Evolutionary conservation across 2,113 vertebrate genomes (phyloP).

Genomic region (Oryzias curvinotus): DNA sequence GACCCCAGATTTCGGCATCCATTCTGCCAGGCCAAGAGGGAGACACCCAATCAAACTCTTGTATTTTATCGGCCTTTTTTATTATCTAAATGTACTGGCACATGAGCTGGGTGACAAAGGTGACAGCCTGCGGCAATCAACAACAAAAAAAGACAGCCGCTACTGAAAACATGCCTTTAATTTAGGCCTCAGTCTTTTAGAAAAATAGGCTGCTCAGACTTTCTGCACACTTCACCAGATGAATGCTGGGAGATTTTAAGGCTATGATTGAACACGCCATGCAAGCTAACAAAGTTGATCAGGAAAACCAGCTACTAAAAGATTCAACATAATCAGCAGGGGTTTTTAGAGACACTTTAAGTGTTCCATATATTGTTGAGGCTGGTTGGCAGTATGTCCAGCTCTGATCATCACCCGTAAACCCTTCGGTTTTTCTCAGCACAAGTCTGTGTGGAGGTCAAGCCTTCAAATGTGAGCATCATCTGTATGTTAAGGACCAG

Average conservation of each 20-base stretch:
- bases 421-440: conserved; percentile 23
- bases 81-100: conserved; percentile 78
- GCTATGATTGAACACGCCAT: conserved; percentile 27
- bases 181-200: conserved; percentile 45
- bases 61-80: conserved; percentile 77
- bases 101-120: conserved; percentile 64
- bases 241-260: conserved; percentile 16
- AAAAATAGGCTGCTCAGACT: conserved; percentile 18
- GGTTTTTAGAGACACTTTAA: conserved; percentile 30
- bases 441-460: conserved; percentile 50
- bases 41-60: conserved; percentile 74
- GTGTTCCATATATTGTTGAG: conserved; percentile 23
- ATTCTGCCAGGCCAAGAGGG: conserved; percentile 58
- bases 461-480: conserved; percentile 41
- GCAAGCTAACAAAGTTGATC: conserved; percentile 10
- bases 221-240: conserved; percentile 7
- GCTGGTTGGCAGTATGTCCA: conserved; percentile 65
- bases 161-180: conserved; percentile 42
- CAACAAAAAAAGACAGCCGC: conserved; percentile 56
- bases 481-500: conserved; percentile 32
- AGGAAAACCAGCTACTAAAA: conserved; percentile 48
- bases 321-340: conserved; percentile 41
- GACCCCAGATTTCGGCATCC: conserved; percentile 68
- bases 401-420: conserved; percentile 54
- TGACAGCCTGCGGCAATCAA: conserved; percentile 67